Evolutionary conservation across 1,140 invertebrate species (phyloP), one percentile per base, ranked within the genome.

Genomic region (Andrena cerasifolii): DNA sequence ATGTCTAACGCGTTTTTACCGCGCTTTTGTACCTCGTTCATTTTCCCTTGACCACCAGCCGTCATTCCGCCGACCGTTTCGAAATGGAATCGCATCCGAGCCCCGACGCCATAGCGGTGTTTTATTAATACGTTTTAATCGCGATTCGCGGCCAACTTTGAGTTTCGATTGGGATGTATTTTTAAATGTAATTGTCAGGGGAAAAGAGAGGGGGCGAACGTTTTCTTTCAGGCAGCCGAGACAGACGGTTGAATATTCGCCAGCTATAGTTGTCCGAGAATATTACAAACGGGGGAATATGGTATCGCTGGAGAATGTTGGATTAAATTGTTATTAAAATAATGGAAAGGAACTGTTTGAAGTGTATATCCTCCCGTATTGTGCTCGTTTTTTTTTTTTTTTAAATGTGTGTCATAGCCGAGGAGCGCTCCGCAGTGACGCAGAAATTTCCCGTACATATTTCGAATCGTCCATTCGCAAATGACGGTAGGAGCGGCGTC

Each of bases 1-100:
- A 10, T 59, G 66, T 61, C 61, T 51, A 61, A 53, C 33, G 66
- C 66, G 66, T 61, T 77, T 71, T 77, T 51, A 61, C 54, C 45
- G 7, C 51, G n/a, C 8, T 7, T 28, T 61, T 67, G 16, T 70
- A n/a, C 0, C 3, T 10, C 43, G 24, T 59, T 40, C 53, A 59
- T 70, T 77, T 75, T 40, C 62, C 40, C 10, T 40, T 28, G 33
- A 31, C 62, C 47, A 24, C 0, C 18, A 6, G 3, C 2, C 45
- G 24, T 49, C 14, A 5, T 36, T 18, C 40, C 21, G 1, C 3
- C 21, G 40, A 8, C 14, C 10, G 24, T 16, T 73, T 26, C 47
- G n/a, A 47, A 76, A 76, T 36, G 73, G 53, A 76, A 58, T 68
- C 63, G 63, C 40, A 56, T 24, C 14, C 36, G 36, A 33, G n/a